Base-by-base conservation (phyloP, 1,140 invertebrate species). In the Philopotamus ludificatus region DNA sequence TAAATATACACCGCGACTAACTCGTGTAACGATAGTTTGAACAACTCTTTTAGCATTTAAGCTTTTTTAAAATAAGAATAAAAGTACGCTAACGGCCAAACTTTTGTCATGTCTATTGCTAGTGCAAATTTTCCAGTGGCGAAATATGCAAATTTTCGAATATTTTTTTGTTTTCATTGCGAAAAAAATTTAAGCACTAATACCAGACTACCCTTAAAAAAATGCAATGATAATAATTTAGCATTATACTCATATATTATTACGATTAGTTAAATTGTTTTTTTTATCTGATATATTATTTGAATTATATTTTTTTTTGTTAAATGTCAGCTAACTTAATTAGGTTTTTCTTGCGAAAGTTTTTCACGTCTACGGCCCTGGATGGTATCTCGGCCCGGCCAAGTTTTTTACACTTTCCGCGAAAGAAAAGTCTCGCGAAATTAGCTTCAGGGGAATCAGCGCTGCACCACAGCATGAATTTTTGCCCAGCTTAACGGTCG, bases 21-120 rank as follows among this genome's bases (percentile, higher is more conserved):
- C 61, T 69, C 59, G 58, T 63, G 60, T 55, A 69, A 69, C 67
- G 67, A 63, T 65, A 69, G 67, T 69, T 69, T 69, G 63, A 69
- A 55, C 60, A 66, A 69, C 63, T 69, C 67, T 39, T 65, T 39
- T 58, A 42, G 16, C 55, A 28, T 60, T 60, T 60, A 60, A 60
- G 23, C 41, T 12, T 47, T 60, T 28, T 4, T 1, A 23, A 45
- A 59, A 41, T 59, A 65, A 64, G 15, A 25, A 4, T 15, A 51
- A 63, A 25, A 44, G 20, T 25, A 53, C 45, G 39, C 41, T 51
- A 66, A 50, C 64, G 64, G 50, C 41, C 25, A 51, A 66, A 67
- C 26, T 67, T 67, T 67, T 63, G 53, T 63, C 53, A 39, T 63
- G 60, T 66, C 58, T 66, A 50, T 49, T 65, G 54, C 63, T 34